A percentile compares a stretch with the other conserved stretches of the same genome.
phyloP scores from a whole-genome alignment of 2,888 invertebrate genomes.

The Noctua janthina region DNA sequence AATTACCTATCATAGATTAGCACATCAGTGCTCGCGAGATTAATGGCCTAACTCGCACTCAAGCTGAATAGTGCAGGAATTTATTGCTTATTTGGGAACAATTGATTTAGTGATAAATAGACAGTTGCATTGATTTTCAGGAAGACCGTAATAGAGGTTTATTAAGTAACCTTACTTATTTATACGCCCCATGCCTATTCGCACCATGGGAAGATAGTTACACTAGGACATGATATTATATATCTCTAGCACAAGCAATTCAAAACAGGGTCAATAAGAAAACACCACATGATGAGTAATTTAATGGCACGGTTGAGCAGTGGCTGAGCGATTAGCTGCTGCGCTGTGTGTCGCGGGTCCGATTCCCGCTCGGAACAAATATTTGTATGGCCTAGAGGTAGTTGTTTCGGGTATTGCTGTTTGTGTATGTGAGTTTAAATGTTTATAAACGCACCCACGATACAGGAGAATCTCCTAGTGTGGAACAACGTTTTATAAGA shows the following conservation, averaged over 20 bases:
- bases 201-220: not conserved
- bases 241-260: not conserved
- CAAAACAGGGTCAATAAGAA: not conserved
- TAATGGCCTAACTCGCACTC: constrained; percentile 76
- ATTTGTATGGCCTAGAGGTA: too few species aligned
- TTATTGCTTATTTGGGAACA: constrained; percentile 36
- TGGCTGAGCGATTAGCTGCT: too few species aligned
- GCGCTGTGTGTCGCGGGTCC: too few species aligned
- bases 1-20: constrained; percentile 83
- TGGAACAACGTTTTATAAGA: too few species aligned
- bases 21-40: constrained; percentile 77
- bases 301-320: too few species aligned
- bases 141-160: not conserved
- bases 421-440: too few species aligned
- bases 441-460: too few species aligned
- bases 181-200: not conserved
- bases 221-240: not conserved
- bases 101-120: constrained; percentile 35
- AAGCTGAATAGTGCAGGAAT: constrained; percentile 58
- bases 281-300: too few species aligned
- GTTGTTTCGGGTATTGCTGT: too few species aligned
- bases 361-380: too few species aligned
- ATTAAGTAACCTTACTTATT: not conserved
- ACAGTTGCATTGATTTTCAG: constrained; percentile 7
- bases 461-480: too few species aligned